phyloP scores from a whole-genome alignment of 1,140 invertebrate genomes.

The Pemphigus obesinymphae region DNA sequence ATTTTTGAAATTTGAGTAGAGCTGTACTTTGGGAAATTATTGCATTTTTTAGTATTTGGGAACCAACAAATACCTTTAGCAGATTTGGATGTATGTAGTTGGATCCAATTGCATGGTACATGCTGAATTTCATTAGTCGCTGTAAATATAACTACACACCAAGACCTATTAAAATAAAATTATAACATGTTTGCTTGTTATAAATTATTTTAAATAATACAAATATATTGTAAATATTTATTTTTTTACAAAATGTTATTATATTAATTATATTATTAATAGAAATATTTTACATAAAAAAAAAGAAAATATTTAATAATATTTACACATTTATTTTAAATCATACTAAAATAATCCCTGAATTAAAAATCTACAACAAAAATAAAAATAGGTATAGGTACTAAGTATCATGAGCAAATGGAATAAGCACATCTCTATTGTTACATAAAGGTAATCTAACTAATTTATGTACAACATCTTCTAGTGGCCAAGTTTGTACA shows the following conservation, averaged over 20 bases:
- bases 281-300: no score
- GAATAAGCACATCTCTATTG: neutral
- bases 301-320: neutral
- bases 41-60: neutral
- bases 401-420: neutral
- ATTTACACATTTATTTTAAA: neutral
- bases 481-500: neutral
- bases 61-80: neutral
- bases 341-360: neutral
- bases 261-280: neutral
- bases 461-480: neutral
- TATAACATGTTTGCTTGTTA: neutral
- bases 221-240: neutral
- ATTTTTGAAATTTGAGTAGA: neutral
- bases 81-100: neutral
- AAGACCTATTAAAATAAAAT: neutral
- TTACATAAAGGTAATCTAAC: neutral
- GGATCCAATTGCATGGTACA: neutral
- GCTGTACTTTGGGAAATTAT: neutral
- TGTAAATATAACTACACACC: neutral
- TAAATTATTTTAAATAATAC: neutral
- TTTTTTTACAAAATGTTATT: neutral
- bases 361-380: neutral
- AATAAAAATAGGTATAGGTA: neutral
- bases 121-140: neutral